Conservation (phyloP, 2,888 invertebrate species). For the Drosophila fungiperda region DNA sequence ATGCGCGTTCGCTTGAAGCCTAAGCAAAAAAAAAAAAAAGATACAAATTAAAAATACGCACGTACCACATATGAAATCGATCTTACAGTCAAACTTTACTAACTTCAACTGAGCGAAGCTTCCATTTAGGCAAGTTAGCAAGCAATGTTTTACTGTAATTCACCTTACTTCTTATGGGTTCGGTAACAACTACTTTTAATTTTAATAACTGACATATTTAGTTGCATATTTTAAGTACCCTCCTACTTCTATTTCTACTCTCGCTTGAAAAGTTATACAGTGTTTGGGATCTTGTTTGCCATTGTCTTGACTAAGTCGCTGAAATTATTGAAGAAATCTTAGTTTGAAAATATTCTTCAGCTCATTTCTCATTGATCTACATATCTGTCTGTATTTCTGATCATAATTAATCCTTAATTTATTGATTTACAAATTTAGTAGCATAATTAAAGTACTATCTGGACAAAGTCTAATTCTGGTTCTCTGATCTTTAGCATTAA, state of each 20-base stretch:
- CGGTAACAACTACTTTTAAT: no score
- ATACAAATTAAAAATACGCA: neutral
- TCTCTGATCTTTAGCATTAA: neutral
- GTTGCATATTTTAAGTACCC: no score
- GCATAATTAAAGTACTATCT: neutral
- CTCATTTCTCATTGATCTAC: neutral
- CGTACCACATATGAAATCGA: neutral
- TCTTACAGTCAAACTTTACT: neutral
- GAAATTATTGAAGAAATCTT: neutral
- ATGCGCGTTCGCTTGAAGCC: slow-evolving; percentile 86
- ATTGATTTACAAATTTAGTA: no score
- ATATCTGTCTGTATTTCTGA: no score
- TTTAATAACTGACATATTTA: no score
- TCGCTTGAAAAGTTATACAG: no score
- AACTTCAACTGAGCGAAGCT: neutral
- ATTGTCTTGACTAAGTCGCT: no score
- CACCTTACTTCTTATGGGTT: no score
- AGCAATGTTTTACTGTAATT: no score
- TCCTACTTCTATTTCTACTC: no score
- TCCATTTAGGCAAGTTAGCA: no score
- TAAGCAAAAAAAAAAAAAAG: slow-evolving; percentile 14
- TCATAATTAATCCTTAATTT: neutral
- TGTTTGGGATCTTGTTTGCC: no score
- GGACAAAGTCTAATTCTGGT: neutral
- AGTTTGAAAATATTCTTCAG: neutral